Percentiles rank a stretch among this genome's conserved stretches.
Evolutionary conservation across 2,797 vertebrate genomes (phyloP).

Genomic region (Gymnopithys bicolor): DNA sequence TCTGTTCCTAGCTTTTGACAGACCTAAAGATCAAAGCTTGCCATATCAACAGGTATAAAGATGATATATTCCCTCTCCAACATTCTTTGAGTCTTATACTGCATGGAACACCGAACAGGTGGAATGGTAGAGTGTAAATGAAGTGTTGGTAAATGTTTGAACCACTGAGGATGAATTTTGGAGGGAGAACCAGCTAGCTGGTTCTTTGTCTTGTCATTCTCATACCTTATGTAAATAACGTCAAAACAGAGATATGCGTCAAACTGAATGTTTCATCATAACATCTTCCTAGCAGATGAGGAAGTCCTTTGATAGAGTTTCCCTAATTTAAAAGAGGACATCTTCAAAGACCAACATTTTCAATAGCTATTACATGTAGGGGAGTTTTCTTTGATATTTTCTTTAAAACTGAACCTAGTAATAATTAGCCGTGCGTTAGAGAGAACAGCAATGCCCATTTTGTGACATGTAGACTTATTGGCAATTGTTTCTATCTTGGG

Average conservation of each 20-base stretch:
- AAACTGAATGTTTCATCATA: background rate
- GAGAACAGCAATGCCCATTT: background rate
- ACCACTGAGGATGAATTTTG: background rate
- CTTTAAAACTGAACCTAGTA: background rate
- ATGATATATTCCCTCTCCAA: background rate
- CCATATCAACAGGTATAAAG: background rate
- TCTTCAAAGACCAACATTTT: background rate
- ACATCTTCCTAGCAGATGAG: background rate
- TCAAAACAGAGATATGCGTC: background rate
- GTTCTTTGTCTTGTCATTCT: background rate
- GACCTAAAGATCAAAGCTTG: constrained; percentile 28
- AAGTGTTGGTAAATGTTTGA: background rate
- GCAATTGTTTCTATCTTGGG: background rate
- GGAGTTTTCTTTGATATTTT: background rate
- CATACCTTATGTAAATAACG: background rate
- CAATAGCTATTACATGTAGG: background rate
- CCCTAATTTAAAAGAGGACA: background rate
- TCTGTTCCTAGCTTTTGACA: constrained; percentile 12
- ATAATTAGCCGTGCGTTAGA: background rate
- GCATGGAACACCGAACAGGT: background rate
- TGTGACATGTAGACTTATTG: background rate
- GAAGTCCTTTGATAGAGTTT: background rate
- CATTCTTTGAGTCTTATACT: background rate
- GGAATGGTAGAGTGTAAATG: background rate
- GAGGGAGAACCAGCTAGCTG: background rate